phyloP scores from a whole-genome alignment of 2,888 invertebrate genomes.

The Agrilus biguttatus region DNA sequence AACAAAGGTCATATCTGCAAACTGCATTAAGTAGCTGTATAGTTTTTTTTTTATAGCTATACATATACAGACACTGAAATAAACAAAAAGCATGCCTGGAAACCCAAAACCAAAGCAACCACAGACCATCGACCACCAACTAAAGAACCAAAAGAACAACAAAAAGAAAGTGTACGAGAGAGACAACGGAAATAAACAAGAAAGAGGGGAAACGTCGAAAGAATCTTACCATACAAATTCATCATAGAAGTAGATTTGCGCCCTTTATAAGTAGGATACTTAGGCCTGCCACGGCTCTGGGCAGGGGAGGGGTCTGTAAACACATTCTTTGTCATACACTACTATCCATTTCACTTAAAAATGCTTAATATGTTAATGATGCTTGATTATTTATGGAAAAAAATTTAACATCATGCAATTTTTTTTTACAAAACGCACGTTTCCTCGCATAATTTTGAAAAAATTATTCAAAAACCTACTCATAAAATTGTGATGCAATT shows the following conservation, averaged over 20 bases:
- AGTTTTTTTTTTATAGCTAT: no score
- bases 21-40: no score
- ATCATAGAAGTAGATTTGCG: constrained; percentile 91
- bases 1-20: no score
- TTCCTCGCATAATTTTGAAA: no score
- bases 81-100: no score
- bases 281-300: constrained; percentile 70
- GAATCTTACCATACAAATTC: constrained; percentile 87
- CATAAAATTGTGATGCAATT: no score
- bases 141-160: constrained; percentile 2
- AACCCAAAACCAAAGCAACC: no score
- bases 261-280: constrained; percentile 70
- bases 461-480: no score
- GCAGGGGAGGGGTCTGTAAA: constrained; percentile 71
- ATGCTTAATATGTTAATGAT: constrained; percentile 6
- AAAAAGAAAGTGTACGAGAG: constrained; percentile 4
- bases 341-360: constrained; percentile 24
- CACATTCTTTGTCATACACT: constrained; percentile 37
- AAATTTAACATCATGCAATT: no score
- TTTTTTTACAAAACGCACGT: no score
- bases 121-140: neutral
- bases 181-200: constrained; percentile 1
- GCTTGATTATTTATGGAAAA: no score
- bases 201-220: constrained; percentile 5
- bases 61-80: no score